Conservation (phyloP, 1,140 invertebrate genomes). For the Cecropterus lyciades region DNA sequence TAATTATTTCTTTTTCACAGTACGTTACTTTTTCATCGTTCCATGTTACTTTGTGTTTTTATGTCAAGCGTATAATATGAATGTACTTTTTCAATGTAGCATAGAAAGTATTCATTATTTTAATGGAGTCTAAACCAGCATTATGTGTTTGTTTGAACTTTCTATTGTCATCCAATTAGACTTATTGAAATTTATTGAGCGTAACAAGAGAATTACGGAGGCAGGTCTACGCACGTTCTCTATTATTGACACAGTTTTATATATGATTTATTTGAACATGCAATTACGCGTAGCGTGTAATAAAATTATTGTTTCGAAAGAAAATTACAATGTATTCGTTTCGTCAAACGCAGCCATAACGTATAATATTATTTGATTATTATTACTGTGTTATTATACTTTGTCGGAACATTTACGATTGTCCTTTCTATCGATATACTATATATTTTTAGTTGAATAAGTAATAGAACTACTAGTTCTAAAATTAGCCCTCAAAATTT, state of each 20-base stretch:
- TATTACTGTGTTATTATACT: too few species aligned
- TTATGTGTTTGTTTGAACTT: constrained; percentile 55
- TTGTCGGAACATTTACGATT: too few species aligned
- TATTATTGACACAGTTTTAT: constrained; percentile 63
- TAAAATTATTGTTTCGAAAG: constrained; percentile 12
- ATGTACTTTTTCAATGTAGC: constrained; percentile 6
- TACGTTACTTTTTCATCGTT: too few species aligned
- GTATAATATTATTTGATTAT: neutral
- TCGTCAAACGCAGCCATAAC: neutral
- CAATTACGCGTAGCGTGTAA: constrained; percentile 21
- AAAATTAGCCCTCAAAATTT: too few species aligned
- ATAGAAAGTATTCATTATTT: constrained; percentile 3
- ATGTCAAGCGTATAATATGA: neutral
- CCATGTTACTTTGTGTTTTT: neutral
- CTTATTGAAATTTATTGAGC: constrained; percentile 74
- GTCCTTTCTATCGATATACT: neutral
- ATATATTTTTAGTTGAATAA: constrained; percentile 15
- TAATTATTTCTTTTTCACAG: neutral
- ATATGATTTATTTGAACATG: constrained; percentile 61
- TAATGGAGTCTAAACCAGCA: constrained; percentile 35
- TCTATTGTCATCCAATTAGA: constrained; percentile 65
- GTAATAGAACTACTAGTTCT: too few species aligned
- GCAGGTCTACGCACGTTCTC: constrained; percentile 54
- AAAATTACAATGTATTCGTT: neutral
- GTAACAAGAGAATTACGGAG: constrained; percentile 62